Base-by-base conservation (phyloP, 2,797 vertebrate genomes). In the Taeniopygia guttata region DNA sequence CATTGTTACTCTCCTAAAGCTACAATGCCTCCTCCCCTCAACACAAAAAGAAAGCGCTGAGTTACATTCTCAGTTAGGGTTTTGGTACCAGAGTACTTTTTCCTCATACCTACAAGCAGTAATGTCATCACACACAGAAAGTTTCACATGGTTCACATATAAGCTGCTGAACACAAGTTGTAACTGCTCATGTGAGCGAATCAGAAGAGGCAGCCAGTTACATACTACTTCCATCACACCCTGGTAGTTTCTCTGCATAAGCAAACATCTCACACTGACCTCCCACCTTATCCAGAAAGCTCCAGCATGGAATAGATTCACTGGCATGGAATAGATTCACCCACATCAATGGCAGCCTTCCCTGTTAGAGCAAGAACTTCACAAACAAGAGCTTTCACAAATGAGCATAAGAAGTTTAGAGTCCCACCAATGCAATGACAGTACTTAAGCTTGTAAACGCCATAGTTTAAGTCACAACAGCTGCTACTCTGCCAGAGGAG, bases 201-300 rank as follows among this genome's bases (percentile, higher is more conserved):
- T 59, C 23, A 63, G 48, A 82, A 92, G n/a, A 90, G 32, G 40
- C 30, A 79, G 34, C 27, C 17, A 82, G 56, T 34, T 52, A 48
- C 30, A 22, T 23, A 79, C 6, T 29, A 36, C 56, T 46, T 48
- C 55, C 32, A 49, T 79, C 38, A 36, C 26, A 81, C 34, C 54
- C 88, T 54, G 21, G 25, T 34, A 42, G 40, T 34, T 75, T 27
- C 30, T 56, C 49, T 46, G 18, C 34, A 16, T 29, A 45, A 74
- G 40, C 13, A 70, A 75, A 67, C 15, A 26, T 23, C 42, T 88
- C 80, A 34, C 60, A 26, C 19, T 25, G 49, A 63, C 45, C 18
- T 84, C 46, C 16, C 21, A 83, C 12, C 11, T 91, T 38, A 74
- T n/a, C n/a, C 79, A 94, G 58, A 72, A 90, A 91, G 48, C 13